Percentiles rank a stretch among this genome's conserved stretches.
Conservation (phyloP, 1,140 invertebrate species). For the Drosophila littoralis region DNA sequence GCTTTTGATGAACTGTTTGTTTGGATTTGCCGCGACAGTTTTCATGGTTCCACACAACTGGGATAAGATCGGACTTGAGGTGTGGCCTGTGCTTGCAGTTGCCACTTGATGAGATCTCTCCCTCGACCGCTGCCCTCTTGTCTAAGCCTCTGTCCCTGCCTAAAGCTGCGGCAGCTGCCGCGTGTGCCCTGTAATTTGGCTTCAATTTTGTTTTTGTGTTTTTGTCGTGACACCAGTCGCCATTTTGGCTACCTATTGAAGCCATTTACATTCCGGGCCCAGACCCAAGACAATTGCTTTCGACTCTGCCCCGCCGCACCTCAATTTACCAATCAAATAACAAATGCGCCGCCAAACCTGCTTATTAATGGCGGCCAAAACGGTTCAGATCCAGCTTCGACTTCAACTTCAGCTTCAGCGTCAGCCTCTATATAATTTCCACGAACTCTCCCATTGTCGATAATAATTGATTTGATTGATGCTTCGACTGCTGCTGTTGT, state of each 20-base stretch:
- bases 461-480: conserved; percentile 84
- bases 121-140: background rate
- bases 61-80: conserved; percentile 24
- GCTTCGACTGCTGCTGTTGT: conserved; percentile 69
- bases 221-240: conserved; percentile 56
- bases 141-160: background rate
- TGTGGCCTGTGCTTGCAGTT: conserved; percentile 15
- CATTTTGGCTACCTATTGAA: conserved; percentile 77
- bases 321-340: conserved; percentile 83
- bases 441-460: conserved; percentile 76
- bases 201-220: conserved; percentile 40
- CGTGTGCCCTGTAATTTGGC: conserved; percentile 62
- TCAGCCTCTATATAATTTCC: conserved; percentile 61
- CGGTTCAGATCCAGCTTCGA: conserved; percentile 34
- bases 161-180: conserved; percentile 41
- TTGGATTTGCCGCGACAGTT: conserved; percentile 82
- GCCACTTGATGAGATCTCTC: background rate
- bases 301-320: conserved; percentile 45
- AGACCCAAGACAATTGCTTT: conserved; percentile 46
- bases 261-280: conserved; percentile 66
- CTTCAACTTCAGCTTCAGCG: background rate
- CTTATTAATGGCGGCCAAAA: conserved; percentile 79
- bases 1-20: conserved; percentile 82
- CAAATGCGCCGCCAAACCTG: conserved; percentile 78
- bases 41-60: conserved; percentile 35